Percentiles rank a stretch among this genome's conserved stretches.
phyloP scores from a whole-genome alignment of 2,113 vertebrate species.

The Zosterops hypoxanthus region DNA sequence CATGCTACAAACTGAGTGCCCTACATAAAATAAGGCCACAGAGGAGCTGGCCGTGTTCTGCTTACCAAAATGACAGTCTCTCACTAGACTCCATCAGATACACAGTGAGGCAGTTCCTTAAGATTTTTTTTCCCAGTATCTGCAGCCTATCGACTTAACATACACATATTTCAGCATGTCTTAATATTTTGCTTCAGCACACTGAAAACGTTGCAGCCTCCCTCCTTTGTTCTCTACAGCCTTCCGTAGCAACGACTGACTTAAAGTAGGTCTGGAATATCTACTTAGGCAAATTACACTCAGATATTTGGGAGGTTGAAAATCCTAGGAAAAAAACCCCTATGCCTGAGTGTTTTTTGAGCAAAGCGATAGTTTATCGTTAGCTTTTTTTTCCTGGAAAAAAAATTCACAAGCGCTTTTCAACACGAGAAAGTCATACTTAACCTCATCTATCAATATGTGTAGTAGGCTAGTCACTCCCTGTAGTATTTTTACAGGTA shows the following conservation, averaged over 20 bases:
- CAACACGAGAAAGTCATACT: conserved; percentile 4
- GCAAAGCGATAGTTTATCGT: background rate
- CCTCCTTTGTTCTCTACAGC: background rate
- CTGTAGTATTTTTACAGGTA: background rate
- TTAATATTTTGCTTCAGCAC: conserved; percentile 31
- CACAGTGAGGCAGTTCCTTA: background rate
- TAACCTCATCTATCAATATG: conserved; percentile 1
- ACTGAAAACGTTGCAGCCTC: background rate
- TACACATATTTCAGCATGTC: background rate
- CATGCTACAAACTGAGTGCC: conserved; percentile 10
- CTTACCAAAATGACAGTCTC: background rate
- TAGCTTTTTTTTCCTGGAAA: background rate
- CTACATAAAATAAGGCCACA: conserved; percentile 48
- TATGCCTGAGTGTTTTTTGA: background rate
- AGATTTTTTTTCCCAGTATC: background rate
- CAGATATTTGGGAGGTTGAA: background rate
- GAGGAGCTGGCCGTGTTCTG: background rate
- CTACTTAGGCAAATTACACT: conserved; percentile 57
- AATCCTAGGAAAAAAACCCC: background rate
- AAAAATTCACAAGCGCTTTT: conserved; percentile 39
- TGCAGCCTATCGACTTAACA: background rate
- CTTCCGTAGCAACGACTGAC: background rate
- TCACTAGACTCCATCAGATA: background rate
- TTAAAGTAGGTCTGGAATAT: conserved; percentile 47
- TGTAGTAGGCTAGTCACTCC: background rate